These are phyloP conservation scores for Xestoiulus laeticollis DNA, from an alignment of 2,888 invertebrate species.

Conservation along the genomic window DNA sequence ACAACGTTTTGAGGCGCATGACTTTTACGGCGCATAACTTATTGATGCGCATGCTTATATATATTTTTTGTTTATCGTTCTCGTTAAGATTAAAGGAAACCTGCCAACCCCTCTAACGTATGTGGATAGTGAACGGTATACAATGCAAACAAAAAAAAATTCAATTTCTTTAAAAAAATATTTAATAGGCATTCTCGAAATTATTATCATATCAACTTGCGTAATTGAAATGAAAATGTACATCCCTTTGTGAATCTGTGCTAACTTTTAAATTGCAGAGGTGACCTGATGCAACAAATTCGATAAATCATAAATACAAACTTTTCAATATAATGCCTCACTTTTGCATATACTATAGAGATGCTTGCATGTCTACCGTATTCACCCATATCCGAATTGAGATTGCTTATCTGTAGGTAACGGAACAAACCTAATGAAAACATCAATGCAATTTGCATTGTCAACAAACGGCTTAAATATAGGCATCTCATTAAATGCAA, in stretches of 20 bases:
- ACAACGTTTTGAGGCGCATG: too few species aligned
- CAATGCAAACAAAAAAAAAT: too few species aligned
- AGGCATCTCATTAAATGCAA: background rate
- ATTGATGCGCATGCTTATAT: too few species aligned
- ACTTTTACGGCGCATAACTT: too few species aligned
- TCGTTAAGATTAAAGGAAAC: too few species aligned
- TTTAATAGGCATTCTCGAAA: too few species aligned
- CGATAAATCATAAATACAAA: background rate
- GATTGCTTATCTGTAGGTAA: background rate
- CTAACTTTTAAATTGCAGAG: background rate
- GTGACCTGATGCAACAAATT: background rate
- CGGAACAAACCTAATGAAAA: background rate
- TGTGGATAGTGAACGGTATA: too few species aligned
- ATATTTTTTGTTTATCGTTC: too few species aligned
- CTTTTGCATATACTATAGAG: background rate
- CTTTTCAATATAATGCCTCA: background rate
- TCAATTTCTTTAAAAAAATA: background rate
- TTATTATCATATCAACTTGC: background rate
- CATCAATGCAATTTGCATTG: background rate
- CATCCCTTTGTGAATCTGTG: background rate
- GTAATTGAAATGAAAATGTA: background rate
- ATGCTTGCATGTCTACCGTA: background rate
- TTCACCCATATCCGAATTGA: background rate
- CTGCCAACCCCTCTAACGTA: too few species aligned
- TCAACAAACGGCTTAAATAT: background rate